Evolutionary conservation across 2,888 invertebrate species (phyloP).

Genomic region (Melipona beecheii): DNA sequence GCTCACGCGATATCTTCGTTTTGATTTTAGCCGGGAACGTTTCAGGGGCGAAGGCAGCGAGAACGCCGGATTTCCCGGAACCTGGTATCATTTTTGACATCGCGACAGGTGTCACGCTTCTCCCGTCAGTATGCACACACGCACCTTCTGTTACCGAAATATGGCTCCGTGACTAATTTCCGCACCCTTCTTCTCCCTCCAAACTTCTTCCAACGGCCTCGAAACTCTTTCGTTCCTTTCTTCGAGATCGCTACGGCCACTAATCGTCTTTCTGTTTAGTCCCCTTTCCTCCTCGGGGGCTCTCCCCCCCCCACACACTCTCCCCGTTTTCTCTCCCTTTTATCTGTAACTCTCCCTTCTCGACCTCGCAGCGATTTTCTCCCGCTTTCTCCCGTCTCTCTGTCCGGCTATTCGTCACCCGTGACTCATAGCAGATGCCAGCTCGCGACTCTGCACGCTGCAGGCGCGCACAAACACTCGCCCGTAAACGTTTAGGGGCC

Average conservation of each 20-base stretch:
- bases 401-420: constrained; percentile 56
- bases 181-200: not conserved
- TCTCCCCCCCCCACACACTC: too few relatives aligned
- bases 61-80: constrained; percentile 52
- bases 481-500: constrained; percentile 39
- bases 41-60: constrained; percentile 20
- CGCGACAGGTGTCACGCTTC: constrained; percentile 57
- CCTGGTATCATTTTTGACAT: constrained; percentile 47
- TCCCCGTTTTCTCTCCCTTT: constrained; percentile 18
- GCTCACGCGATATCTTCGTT: constrained; percentile 28
- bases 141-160: constrained; percentile 42
- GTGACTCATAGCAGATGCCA: constrained; percentile 76
- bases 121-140: constrained; percentile 42
- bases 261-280: not conserved
- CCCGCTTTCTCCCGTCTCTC: constrained; percentile 38
- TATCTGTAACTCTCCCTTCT: constrained; percentile 3
- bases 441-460: constrained; percentile 33
- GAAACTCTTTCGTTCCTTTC: not conserved
- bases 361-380: constrained; percentile 10
- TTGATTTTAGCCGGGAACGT: constrained; percentile 42
- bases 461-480: constrained; percentile 23
- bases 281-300: too few relatives aligned
- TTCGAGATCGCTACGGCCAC: not conserved
- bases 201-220: too few relatives aligned
- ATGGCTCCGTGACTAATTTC: not conserved